These are phyloP conservation scores for Prunella himalayana DNA, from an alignment of 2,113 vertebrate species.

Conservation along the genomic window DNA sequence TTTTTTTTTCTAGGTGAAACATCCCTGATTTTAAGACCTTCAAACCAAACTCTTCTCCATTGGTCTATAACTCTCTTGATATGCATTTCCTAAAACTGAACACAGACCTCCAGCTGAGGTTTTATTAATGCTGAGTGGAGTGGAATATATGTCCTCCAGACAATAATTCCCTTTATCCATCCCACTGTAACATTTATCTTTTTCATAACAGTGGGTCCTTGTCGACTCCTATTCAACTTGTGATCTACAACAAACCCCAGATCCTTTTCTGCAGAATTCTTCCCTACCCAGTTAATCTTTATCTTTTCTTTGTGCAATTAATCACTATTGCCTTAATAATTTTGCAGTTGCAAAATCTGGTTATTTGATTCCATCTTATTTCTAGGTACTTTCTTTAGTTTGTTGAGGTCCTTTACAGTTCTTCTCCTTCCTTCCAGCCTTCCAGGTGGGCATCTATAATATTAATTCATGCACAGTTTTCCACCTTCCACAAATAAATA, in stretches of 20 bases:
- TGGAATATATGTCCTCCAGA: background rate
- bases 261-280: background rate
- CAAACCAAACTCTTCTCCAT: background rate
- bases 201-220: background rate
- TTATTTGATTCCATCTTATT: background rate
- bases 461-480: background rate
- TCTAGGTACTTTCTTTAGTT: background rate
- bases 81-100: background rate
- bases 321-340: background rate
- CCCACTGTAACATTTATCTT: background rate
- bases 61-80: background rate
- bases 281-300: background rate
- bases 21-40: background rate
- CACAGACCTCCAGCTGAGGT: background rate
- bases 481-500: background rate
- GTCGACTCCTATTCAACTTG: background rate
- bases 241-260: background rate
- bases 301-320: background rate
- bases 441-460: background rate
- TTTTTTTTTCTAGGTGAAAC: background rate
- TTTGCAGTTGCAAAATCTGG: background rate
- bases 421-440: background rate
- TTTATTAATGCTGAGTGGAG: background rate
- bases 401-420: background rate
- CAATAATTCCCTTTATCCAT: background rate